Conservation (phyloP, 2,113 vertebrate genomes). For the Microcebus tavaratra region DNA sequence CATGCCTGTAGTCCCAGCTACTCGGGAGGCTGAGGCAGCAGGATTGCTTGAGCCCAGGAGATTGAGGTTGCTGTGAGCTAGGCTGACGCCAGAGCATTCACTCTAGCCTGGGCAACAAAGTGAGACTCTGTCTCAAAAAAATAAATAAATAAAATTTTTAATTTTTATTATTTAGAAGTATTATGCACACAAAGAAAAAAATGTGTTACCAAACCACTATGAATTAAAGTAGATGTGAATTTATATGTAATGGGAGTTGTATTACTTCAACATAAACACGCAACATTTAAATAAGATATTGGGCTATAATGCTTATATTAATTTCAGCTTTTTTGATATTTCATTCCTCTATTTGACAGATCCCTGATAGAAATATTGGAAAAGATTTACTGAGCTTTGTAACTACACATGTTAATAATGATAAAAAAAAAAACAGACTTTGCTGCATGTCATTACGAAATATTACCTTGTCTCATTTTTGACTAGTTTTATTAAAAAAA, state of each 20-base stretch:
- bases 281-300: not conserved
- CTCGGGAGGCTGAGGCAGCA: no score
- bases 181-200: not conserved
- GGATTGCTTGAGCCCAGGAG: no score
- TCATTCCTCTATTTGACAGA: not conserved
- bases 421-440: conserved; percentile 30
- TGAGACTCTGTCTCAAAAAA: no score
- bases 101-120: no score
- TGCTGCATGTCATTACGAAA: conserved; percentile 27
- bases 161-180: not conserved
- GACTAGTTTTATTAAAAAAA: not conserved
- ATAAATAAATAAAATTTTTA: not conserved
- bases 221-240: not conserved
- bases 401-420: not conserved
- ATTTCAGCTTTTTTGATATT: not conserved
- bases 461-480: conserved; percentile 13
- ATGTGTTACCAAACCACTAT: not conserved
- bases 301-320: not conserved
- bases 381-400: not conserved
- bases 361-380: not conserved
- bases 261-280: not conserved
- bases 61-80: no score
- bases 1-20: no score
- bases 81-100: no score
- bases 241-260: not conserved